A percentile compares a stretch with the other conserved stretches of the same genome.
phyloP scores from a whole-genome alignment of 2,113 vertebrate species.

The rat (Rattus norvegicus) region DNA sequence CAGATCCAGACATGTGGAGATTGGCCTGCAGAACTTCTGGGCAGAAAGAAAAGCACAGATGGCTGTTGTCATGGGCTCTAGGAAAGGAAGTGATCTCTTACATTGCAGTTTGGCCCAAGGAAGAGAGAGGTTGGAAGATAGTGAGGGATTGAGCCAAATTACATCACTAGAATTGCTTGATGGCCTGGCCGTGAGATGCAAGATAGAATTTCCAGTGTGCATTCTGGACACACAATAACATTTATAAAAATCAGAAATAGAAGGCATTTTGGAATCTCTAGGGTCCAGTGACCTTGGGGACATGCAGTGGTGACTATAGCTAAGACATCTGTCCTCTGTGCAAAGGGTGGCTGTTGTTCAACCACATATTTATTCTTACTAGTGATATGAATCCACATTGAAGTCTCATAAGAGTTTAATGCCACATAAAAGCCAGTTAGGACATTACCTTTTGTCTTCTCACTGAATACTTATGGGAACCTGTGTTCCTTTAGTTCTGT shows the following conservation, averaged over 20 bases:
- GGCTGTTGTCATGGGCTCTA: not conserved
- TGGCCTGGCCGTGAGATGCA: not conserved
- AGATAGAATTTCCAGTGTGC: not conserved
- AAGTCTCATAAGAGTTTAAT: not conserved
- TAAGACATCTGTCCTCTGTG: not conserved
- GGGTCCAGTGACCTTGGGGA: not conserved
- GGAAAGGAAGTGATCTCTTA: not conserved
- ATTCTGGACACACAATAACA: too few species aligned
- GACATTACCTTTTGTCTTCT: not conserved
- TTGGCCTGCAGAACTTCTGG: not conserved
- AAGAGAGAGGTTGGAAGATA: not conserved
- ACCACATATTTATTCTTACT: not conserved
- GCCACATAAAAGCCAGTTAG: not conserved
- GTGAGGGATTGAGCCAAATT: not conserved
- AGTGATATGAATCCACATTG: not conserved
- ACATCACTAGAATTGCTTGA: not conserved
- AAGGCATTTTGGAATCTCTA: not conserved
- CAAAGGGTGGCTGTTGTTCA: accelerated
- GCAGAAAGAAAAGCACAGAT: not conserved
- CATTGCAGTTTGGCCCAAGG: not conserved
- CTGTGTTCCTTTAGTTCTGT: not conserved
- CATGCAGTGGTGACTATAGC: not conserved
- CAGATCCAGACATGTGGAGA: not conserved
- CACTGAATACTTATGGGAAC: not conserved
- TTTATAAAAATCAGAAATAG: not conserved